phyloP scores from a whole-genome alignment of 30 jellyfish, hydroid and myxozoan species.

The Pelagia noctiluca region DNA sequence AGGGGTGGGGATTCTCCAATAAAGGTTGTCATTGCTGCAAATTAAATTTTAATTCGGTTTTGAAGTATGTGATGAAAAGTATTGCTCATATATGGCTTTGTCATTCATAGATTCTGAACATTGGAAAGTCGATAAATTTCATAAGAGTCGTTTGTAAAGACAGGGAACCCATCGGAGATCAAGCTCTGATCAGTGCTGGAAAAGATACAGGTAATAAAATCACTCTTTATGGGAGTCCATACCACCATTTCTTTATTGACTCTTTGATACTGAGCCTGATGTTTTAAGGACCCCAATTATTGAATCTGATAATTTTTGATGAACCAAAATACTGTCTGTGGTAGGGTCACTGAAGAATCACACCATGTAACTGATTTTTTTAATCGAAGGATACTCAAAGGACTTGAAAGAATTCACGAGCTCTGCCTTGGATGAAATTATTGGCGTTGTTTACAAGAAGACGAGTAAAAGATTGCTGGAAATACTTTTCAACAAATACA shows the following conservation, averaged over 20 bases:
- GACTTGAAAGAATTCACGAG: slow-evolving; percentile 80
- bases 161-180: slow-evolving; percentile 90
- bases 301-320: too few species aligned
- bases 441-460: slow-evolving; percentile 85
- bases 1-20: too few species aligned
- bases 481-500: slow-evolving; percentile 86
- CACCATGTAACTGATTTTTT: background rate
- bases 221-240: background rate
- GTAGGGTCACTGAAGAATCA: too few species aligned
- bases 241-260: too few species aligned
- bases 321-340: background rate
- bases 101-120: slow-evolving; percentile 83
- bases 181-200: slow-evolving; percentile 65
- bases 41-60: too few species aligned
- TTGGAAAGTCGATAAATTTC: slow-evolving; percentile 98
- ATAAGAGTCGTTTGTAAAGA: slow-evolving; percentile 98
- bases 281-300: too few species aligned
- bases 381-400: slow-evolving; percentile 54
- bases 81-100: too few species aligned
- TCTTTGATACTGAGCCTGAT: too few species aligned
- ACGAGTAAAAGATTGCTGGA: slow-evolving; percentile 92
- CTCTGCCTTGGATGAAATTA: slow-evolving; percentile 86
- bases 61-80: too few species aligned
- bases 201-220: slow-evolving; percentile 54
- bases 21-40: too few species aligned